Conservation (phyloP, 2,888 invertebrate species). For the Macrophya alboannulata region DNA sequence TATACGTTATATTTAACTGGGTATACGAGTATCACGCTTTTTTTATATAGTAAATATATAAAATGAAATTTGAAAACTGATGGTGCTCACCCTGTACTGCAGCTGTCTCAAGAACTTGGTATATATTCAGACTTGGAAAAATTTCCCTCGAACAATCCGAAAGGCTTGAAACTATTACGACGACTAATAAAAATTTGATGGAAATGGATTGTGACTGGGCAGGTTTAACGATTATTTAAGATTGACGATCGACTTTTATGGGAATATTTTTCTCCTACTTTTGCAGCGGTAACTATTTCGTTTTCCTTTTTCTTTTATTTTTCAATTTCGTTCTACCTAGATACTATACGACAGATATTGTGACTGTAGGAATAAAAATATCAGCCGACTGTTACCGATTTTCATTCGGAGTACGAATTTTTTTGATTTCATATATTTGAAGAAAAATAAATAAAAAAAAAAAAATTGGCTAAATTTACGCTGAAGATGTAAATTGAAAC, state of each 20-base stretch:
- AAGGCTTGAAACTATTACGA: neutral
- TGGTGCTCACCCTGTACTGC: neutral
- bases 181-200: neutral
- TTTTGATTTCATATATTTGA: no score
- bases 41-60: neutral
- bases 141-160: neutral
- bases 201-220: neutral
- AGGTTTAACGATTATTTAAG: neutral
- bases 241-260: constrained; percentile 17
- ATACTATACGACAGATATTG: neutral
- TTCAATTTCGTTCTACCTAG: neutral
- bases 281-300: neutral
- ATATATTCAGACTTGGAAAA: neutral
- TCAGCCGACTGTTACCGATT: neutral
- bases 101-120: neutral
- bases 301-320: neutral
- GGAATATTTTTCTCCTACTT: neutral
- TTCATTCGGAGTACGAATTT: no score
- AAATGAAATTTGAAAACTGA: neutral
- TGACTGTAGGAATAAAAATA: neutral
- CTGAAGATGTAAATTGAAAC: no score
- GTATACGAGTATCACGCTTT: neutral
- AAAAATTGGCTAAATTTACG: no score
- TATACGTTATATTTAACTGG: neutral
- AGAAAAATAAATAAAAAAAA: no score